Evolutionary conservation across 2,797 vertebrate species (phyloP).

Genomic region (Malurus splendens): DNA sequence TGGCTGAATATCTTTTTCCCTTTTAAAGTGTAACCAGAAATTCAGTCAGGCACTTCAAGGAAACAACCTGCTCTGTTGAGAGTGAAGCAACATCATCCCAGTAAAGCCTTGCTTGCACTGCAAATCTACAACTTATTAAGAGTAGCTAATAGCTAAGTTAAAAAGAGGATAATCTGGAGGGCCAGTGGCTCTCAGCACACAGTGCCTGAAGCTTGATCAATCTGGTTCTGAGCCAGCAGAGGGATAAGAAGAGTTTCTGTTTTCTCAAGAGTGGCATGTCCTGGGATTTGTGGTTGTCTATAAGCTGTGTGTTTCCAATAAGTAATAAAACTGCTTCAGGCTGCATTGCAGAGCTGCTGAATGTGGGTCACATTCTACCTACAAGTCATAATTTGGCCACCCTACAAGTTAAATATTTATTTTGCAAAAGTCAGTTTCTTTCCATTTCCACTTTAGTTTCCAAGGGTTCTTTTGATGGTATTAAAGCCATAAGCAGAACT

Average conservation of each 20-base stretch:
- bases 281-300: neutral
- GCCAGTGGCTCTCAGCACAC: neutral
- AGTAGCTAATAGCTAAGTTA: neutral
- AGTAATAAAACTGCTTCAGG: slow-evolving; percentile 12
- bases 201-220: neutral
- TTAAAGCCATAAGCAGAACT: slow-evolving; percentile 51
- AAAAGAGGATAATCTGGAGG: neutral
- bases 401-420: slow-evolving; percentile 38
- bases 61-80: neutral
- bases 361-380: slow-evolving; percentile 35
- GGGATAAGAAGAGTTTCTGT: neutral
- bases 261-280: neutral
- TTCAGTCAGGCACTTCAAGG: neutral
- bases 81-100: neutral
- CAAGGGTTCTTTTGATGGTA: slow-evolving; percentile 47
- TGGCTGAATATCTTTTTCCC: fast-evolving
- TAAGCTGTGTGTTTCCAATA: slow-evolving; percentile 4
- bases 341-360: neutral
- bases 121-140: neutral
- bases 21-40: neutral
- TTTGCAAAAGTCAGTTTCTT: slow-evolving; percentile 28
- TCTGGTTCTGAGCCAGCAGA: neutral
- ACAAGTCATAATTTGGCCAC: slow-evolving; percentile 23
- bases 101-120: neutral
- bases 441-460: slow-evolving; percentile 15